Percentiles rank a stretch among this genome's conserved stretches.
Conservation (phyloP, 2,888 invertebrate species). For the Agrypnus murinus region DNA sequence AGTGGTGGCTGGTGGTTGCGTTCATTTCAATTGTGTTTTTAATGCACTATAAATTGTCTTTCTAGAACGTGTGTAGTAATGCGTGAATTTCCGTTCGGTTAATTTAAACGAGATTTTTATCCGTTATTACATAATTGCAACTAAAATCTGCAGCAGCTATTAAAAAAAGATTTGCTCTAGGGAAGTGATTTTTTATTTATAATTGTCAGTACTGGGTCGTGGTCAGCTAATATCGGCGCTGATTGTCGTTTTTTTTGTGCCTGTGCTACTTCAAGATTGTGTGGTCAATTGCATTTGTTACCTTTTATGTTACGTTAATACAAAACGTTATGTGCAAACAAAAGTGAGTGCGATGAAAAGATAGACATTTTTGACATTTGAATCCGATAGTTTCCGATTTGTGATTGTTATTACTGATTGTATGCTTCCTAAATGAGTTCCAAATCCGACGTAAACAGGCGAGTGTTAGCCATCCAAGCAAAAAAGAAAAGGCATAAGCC, state of each 20-base stretch:
- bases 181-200: too few species aligned
- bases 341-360: constrained; percentile 47
- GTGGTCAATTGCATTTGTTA: constrained; percentile 12
- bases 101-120: too few species aligned
- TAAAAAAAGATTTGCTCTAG: too few species aligned
- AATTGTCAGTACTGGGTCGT: not conserved
- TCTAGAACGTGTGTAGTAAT: too few species aligned
- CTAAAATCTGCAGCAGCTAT: too few species aligned
- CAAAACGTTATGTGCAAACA: constrained; percentile 37
- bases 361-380: constrained; percentile 47
- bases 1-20: too few species aligned
- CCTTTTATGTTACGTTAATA: constrained; percentile 13
- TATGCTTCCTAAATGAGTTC: constrained; percentile 79
- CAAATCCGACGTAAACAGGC: constrained; percentile 93
- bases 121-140: too few species aligned
- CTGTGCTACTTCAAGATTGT: constrained; percentile 34
- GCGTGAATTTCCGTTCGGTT: too few species aligned
- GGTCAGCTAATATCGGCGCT: not conserved
- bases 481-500: constrained; percentile 94
- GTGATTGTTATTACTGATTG: constrained; percentile 50
- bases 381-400: constrained; percentile 43
- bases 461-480: constrained; percentile 93
- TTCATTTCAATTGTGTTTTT: too few species aligned
- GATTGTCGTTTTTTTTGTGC: constrained; percentile 13
- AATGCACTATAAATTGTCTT: too few species aligned